Conservation (phyloP, 2,888 invertebrate genomes). For the Agapostemon virescens region DNA sequence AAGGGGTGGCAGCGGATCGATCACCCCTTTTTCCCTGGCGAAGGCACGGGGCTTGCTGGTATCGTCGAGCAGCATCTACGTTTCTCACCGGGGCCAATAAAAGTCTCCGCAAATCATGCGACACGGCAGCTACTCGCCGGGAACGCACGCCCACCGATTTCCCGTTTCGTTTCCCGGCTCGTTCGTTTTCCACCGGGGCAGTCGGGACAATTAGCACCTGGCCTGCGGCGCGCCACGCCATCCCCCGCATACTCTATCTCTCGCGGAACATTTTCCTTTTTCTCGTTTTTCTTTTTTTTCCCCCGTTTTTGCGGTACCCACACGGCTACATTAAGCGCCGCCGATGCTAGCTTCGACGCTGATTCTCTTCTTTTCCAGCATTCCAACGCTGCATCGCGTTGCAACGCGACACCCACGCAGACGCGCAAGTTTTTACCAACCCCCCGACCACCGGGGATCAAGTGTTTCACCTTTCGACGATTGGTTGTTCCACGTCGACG, state of each 20-base stretch:
- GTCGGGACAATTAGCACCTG: slow-evolving; percentile 68
- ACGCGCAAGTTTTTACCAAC: neutral
- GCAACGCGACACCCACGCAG: too few species aligned
- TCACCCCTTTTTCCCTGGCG: slow-evolving; percentile 42
- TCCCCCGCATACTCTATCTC: slow-evolving; percentile 31
- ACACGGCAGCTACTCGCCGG: slow-evolving; percentile 70
- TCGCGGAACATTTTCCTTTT: slow-evolving; percentile 34
- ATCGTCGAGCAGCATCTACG: slow-evolving; percentile 53
- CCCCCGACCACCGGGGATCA: neutral
- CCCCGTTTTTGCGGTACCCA: slow-evolving; percentile 11
- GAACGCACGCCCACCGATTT: slow-evolving; percentile 57
- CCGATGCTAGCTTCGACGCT: slow-evolving; percentile 16
- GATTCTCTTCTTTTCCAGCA: neutral
- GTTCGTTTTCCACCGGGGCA: slow-evolving; percentile 54
- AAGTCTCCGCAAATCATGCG: slow-evolving; percentile 78
- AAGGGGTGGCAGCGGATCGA: slow-evolving; percentile 46
- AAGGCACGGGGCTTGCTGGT: slow-evolving; percentile 34
- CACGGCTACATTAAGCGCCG: slow-evolving; percentile 19
- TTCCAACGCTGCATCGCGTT: too few species aligned
- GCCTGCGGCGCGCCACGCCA: slow-evolving; percentile 55
- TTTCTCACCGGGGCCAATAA: slow-evolving; percentile 70
- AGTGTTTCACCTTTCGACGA: slow-evolving; percentile 1
- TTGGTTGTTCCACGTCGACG: neutral
- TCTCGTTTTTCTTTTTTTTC: too few species aligned
- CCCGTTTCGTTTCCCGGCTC: slow-evolving; percentile 51